phyloP scores from a whole-genome alignment of 2,113 vertebrate genomes.

The Corvus hawaiiensis region DNA sequence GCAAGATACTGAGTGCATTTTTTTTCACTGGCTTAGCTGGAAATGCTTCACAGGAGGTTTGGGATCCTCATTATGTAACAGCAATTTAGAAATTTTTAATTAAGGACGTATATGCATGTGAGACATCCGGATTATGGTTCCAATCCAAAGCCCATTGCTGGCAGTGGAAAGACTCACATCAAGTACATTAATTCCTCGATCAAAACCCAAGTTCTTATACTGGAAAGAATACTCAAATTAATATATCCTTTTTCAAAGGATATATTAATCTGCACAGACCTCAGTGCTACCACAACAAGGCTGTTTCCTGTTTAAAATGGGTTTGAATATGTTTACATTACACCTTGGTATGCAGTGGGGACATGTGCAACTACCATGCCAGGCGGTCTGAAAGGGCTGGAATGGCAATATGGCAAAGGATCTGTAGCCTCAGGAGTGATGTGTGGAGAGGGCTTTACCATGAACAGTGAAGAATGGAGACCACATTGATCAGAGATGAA shows the following conservation, averaged over 20 bases:
- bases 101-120: not conserved
- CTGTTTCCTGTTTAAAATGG: not conserved
- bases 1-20: not conserved
- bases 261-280: not conserved
- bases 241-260: constrained; percentile 24
- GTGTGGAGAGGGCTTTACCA: not conserved
- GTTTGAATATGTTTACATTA: not conserved
- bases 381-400: not conserved
- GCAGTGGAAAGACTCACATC: not conserved
- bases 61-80: constrained; percentile 41
- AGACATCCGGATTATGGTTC: constrained; percentile 8
- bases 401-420: not conserved
- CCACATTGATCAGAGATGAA: not conserved
- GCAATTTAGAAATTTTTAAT: constrained; percentile 42
- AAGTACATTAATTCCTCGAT: constrained; percentile 10
- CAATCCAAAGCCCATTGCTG: constrained; percentile 32
- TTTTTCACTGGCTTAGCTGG: constrained; percentile 9
- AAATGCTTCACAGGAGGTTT: constrained; percentile 17
- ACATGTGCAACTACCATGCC: not conserved
- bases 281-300: not conserved
- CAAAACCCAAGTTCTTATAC: constrained; percentile 5
- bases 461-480: not conserved
- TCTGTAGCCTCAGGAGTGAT: not conserved
- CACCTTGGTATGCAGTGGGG: not conserved
- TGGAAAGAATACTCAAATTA: constrained; percentile 27